These are phyloP conservation scores for Atherinosoma microstoma DNA, from an alignment of 2,797 vertebrate species.

Conservation along the genomic window DNA sequence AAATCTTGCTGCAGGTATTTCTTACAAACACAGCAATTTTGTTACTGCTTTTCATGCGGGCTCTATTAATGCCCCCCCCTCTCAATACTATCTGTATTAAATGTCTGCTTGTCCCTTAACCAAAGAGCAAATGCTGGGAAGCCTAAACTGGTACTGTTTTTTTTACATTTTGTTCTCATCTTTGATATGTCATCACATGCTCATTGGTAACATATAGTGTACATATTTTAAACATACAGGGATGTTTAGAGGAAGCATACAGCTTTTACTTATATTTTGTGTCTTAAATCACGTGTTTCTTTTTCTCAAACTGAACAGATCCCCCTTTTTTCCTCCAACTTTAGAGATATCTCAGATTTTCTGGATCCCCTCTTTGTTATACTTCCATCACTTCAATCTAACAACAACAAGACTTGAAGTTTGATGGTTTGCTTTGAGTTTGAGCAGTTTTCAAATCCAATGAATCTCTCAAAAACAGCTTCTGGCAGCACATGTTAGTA, in stretches of 20 bases:
- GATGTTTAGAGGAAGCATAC: not conserved
- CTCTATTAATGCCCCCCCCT: constrained; percentile 4
- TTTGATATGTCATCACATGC: not conserved
- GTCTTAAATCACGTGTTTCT: not conserved
- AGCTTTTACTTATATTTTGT: not conserved
- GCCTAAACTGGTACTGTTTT: constrained; percentile 4
- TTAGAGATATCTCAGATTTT: not conserved
- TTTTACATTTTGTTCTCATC: constrained; percentile 14
- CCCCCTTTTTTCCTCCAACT: not conserved
- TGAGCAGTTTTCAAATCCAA: not conserved
- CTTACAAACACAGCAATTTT: not conserved
- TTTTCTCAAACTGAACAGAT: not conserved
- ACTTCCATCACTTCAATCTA: constrained; percentile 7
- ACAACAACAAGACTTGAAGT: not conserved
- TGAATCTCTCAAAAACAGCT: constrained; percentile 8
- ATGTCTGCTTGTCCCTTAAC: too few relatives aligned
- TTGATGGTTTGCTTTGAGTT: not conserved
- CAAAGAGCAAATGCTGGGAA: constrained; percentile 6
- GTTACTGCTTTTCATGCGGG: not conserved
- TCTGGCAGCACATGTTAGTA: not conserved
- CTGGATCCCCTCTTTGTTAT: not conserved
- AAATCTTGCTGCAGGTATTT: not conserved
- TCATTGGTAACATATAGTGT: not conserved
- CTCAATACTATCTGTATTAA: too few relatives aligned
- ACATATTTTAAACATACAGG: not conserved